Evolutionary conservation across 1,140 invertebrate species (phyloP), one percentile per base, ranked within the genome.

Genomic region (Apis dorsata): DNA sequence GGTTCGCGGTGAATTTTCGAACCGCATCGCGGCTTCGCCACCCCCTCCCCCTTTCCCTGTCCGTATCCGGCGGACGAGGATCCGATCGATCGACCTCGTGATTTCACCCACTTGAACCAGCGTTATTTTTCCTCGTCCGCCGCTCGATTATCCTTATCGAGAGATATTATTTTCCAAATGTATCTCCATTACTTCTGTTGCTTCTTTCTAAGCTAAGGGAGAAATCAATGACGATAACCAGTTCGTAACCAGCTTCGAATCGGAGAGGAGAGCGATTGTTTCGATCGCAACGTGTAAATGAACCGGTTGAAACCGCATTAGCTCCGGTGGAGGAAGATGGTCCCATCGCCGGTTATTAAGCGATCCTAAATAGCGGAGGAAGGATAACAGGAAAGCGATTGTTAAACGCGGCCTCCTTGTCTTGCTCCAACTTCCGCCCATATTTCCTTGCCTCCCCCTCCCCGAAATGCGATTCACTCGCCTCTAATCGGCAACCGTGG

Each of bases 1-100:
- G 83, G 85, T 89, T 84, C 87, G 79, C 73, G 85, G 83, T 84
- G 79, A 86, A 91, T 89, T 91, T 90, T 87, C 86, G 86, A 86
- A 76, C 82, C 78, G 63, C 72, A 69, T 15, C n/a, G 65, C 44
- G 65, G 34, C 53, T 59, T 49, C 71, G 28, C 10, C 11, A 17
- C 24, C 28, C 7, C 28, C 49, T 12, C 15, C 9, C 44, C 57
- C 63, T 24, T 24, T 24, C 34, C 3, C 34, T 34, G 3, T 34
- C 63, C 55, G 19, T 55, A 19, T 28, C 53, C 10, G n/a, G 63
- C 49, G 66, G 83, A 85, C 84, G 71, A 85, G 66, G 34, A 62
- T 51, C 34, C 19, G 60, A 76, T 76, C 74, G 74, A 76, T 76
- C 74, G 49, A 8, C 1, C 60, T 34, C 60, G 71, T 10, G 63